phyloP scores from a whole-genome alignment of 2,888 invertebrate genomes.

The Dexiosoma caninum region DNA sequence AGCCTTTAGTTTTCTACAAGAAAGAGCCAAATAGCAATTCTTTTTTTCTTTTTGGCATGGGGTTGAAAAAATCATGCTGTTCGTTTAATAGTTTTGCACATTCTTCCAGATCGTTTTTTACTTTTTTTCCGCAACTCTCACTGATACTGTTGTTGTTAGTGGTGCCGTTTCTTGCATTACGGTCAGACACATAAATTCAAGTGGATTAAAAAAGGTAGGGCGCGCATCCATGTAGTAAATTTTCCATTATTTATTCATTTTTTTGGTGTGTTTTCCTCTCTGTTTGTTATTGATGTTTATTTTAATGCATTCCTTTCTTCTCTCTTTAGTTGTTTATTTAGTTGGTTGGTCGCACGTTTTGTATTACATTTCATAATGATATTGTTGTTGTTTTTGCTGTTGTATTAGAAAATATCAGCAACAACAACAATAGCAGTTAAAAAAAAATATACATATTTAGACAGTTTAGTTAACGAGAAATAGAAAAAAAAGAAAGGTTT shows the following conservation, averaged over 20 bases:
- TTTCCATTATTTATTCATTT: conserved; percentile 1
- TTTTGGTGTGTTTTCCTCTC: neutral
- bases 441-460: conserved; percentile 23
- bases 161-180: conserved; percentile 17
- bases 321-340: neutral
- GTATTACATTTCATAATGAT: neutral
- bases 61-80: neutral
- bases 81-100: conserved; percentile 17
- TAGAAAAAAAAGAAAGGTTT: conserved; percentile 10
- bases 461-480: neutral
- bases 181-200: conserved; percentile 26
- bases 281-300: neutral
- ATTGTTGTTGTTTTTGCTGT: neutral
- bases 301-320: conserved; percentile 19
- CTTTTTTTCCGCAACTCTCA: conserved; percentile 22
- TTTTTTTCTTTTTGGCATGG: neutral
- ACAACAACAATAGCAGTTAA: neutral
- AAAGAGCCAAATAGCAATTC: neutral
- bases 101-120: conserved; percentile 27
- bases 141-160: conserved; percentile 5
- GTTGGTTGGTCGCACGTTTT: conserved; percentile 39
- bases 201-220: conserved; percentile 37
- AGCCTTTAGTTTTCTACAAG: too few relatives aligned
- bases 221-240: neutral
- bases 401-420: conserved; percentile 17